Conservation (phyloP, 2,888 invertebrate genomes). For the Oligia strigilis region DNA sequence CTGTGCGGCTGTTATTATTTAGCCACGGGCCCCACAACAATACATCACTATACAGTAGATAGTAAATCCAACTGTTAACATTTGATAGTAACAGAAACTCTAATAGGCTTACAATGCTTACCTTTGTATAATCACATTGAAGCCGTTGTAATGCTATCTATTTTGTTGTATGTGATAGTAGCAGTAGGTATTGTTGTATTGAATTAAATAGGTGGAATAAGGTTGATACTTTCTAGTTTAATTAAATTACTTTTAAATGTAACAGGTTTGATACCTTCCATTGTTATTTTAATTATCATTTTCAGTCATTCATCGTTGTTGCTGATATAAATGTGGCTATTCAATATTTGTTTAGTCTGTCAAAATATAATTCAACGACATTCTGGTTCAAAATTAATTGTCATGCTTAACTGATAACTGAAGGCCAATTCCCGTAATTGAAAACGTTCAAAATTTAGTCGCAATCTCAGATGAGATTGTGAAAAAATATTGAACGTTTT, state of each 20-base stretch:
- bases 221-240: not conserved
- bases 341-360: not conserved
- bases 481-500: too few species aligned
- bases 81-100: constrained; percentile 42
- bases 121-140: constrained; percentile 70
- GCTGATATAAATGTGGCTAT: not conserved
- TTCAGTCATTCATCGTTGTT: not conserved
- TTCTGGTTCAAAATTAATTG: not conserved
- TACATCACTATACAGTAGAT: constrained; percentile 16
- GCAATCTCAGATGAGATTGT: too few species aligned
- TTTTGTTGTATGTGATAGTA: constrained; percentile 48
- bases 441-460: too few species aligned
- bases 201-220: constrained; percentile 15
- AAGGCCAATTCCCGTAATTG: too few species aligned
- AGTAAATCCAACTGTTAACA: constrained; percentile 34
- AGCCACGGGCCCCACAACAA: not conserved
- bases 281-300: not conserved
- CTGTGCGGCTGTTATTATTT: too few species aligned
- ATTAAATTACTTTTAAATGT: not conserved
- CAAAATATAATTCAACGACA: not conserved
- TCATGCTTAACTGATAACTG: not conserved
- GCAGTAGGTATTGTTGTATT: constrained; percentile 12
- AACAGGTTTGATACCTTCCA: not conserved
- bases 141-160: constrained; percentile 69
- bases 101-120: constrained; percentile 65